phyloP scores from a whole-genome alignment of 2,113 vertebrate genomes.

The Bubo scandiacus region DNA sequence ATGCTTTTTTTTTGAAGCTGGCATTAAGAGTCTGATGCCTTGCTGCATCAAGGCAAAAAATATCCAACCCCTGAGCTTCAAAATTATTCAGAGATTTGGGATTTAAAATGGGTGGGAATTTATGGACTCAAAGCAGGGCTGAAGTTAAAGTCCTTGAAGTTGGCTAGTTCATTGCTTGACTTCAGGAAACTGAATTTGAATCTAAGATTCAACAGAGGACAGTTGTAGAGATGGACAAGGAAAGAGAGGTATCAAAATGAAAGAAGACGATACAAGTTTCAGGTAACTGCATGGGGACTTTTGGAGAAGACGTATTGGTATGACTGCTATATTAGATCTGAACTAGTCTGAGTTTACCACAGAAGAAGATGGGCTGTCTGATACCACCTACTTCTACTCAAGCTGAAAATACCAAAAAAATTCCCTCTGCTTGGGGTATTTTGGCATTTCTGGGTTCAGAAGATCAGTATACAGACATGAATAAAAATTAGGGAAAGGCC shows the following conservation, averaged over 20 bases:
- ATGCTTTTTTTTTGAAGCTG: background rate
- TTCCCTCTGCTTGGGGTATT: background rate
- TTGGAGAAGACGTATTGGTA: background rate
- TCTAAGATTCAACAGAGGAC: background rate
- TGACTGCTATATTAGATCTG: background rate
- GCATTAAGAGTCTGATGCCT: background rate
- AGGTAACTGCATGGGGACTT: background rate
- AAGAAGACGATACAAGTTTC: background rate
- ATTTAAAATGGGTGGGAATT: background rate
- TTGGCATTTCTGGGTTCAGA: background rate
- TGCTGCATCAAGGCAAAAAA: background rate
- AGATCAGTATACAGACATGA: background rate
- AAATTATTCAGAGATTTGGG: background rate
- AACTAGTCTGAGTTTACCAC: background rate
- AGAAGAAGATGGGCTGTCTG: background rate
- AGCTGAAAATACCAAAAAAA: constrained; percentile 5
- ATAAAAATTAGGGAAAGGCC: background rate
- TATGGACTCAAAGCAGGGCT: background rate
- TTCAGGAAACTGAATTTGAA: background rate
- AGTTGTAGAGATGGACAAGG: background rate
- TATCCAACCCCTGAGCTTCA: background rate
- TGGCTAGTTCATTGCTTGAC: background rate
- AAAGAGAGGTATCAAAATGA: background rate
- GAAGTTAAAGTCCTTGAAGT: background rate
- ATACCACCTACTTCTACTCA: background rate